Base-by-base conservation (phyloP, 2,797 vertebrate genomes). In the Gymnodraco acuticeps region DNA sequence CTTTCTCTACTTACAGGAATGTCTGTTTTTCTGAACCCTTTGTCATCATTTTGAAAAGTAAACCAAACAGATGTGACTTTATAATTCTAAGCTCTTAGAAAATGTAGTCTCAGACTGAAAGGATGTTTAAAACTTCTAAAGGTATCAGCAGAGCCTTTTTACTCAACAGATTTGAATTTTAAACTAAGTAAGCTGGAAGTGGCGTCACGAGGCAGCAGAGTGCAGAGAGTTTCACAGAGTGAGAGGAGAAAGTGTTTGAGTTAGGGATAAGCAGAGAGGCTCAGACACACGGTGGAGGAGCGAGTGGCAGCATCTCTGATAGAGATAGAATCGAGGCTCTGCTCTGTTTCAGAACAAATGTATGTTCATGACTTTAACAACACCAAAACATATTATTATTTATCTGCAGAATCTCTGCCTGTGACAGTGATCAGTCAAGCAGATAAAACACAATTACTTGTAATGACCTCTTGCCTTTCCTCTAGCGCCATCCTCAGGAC, bases 121-220 rank as follows among this genome's bases (percentile, higher is more conserved):
- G 10, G 50, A 65, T 68, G 45, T 67, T 75, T 55, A 45, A 77
- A 19, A 12, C 74, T 71, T 62, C 64, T 61, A 16, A 78, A 74
- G 82, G 64, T 84, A 75, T 79, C 73, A 14, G 79, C 51, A 33
- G 54, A 73, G 58, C 23, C 16, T 10, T 17, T 73, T 68, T 11
- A 64, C 62, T 51, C 47, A 5, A 0, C 58, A 60, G 73, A 79
- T 83, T 70, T 75, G 59, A 83, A 79, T 63, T 64, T 63, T 70
- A 70, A 79, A 81, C 59, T 58, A 67, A 83, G 75, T 81, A 66
- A 87, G 60, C 78, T 79, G 72, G 33, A 83, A 75, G 83, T 38
- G 77, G 66, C 23, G 3, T 66, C 74, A 20, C 2, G 13, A 70
- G 65, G 79, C 52, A 0, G 79, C 65, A 1, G 51, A 66, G 55